Evolutionary conservation across 2,113 vertebrate species (phyloP).

Genomic region (Gyps fulvus): DNA sequence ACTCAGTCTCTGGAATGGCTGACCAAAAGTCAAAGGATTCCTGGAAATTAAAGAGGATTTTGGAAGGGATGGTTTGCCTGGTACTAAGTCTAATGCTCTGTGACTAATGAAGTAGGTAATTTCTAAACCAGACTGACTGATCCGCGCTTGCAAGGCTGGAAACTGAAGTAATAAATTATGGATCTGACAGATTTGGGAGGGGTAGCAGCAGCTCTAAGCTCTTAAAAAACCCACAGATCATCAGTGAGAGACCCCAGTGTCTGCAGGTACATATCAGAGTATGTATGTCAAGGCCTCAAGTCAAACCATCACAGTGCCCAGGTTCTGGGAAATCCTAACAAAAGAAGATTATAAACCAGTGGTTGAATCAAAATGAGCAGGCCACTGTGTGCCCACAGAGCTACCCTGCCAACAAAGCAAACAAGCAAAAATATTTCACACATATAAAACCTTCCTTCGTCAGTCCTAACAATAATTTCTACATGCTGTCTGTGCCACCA

Average conservation of each 20-base stretch:
- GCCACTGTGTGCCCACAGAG: neutral
- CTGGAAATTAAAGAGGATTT: neutral
- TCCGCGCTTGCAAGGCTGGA: neutral
- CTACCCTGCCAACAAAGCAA: neutral
- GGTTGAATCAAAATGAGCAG: neutral
- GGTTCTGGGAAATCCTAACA: neutral
- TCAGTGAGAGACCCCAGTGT: neutral
- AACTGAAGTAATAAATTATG: neutral
- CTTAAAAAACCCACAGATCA: neutral
- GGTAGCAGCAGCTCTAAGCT: neutral
- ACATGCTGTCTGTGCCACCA: neutral
- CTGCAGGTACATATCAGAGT: neutral
- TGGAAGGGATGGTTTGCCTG: neutral
- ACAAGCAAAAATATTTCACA: neutral
- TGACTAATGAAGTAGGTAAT: neutral
- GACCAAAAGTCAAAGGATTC: neutral
- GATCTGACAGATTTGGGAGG: neutral
- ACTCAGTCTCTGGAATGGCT: neutral
- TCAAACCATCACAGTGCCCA: neutral
- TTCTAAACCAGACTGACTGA: neutral
- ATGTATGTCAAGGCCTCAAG: neutral
- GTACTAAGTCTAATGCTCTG: neutral
- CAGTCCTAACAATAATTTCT: neutral
- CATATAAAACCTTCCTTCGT: neutral
- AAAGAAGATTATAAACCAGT: neutral